Evolutionary conservation across 2,797 vertebrate species (phyloP).

Genomic region (Manis crassicaudata): DNA sequence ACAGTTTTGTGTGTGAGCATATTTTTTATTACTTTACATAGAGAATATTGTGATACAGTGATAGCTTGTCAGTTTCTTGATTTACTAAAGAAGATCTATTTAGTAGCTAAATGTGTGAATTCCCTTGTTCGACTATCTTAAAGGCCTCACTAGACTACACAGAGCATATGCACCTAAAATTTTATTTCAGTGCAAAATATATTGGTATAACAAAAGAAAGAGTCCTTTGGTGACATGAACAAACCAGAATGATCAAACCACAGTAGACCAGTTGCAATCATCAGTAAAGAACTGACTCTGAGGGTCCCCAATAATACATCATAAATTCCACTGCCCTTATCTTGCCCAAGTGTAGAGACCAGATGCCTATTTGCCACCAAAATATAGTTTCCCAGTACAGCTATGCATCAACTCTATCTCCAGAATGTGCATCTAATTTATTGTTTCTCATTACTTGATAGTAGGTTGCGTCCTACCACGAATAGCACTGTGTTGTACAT

Average conservation of each 20-base stretch:
- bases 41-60: not conserved
- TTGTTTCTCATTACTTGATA: not conserved
- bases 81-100: not conserved
- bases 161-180: not conserved
- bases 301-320: not conserved
- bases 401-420: not conserved
- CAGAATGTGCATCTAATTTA: not conserved
- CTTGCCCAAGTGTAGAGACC: not conserved
- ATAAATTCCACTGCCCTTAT: not conserved
- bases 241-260: not conserved
- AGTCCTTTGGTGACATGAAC: not conserved
- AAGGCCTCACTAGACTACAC: not conserved
- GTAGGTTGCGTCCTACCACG: not conserved
- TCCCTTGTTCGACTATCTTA: not conserved
- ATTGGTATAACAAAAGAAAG: not conserved
- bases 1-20: not conserved
- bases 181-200: not conserved
- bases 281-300: not conserved
- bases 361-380: not conserved
- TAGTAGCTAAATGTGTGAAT: not conserved
- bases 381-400: not conserved
- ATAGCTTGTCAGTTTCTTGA: not conserved
- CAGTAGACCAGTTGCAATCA: not conserved
- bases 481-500: not conserved
- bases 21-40: not conserved